Evolutionary conservation across 2,888 invertebrate genomes (phyloP).

Genomic region (Strigamia crassipes): DNA sequence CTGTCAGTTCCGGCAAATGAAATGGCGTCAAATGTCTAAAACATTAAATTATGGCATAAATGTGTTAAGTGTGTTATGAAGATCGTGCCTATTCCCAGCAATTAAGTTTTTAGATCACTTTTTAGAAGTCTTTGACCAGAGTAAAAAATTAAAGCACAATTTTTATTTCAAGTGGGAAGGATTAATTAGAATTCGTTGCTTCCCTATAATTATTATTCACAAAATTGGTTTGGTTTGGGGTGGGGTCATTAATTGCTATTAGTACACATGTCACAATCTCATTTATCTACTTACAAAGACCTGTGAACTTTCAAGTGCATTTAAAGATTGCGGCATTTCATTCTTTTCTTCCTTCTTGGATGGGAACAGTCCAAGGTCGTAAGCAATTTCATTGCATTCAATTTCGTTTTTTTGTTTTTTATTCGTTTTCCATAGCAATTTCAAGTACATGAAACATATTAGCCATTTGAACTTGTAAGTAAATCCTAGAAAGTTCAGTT

Average conservation of each 20-base stretch:
- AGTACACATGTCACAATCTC: not conserved
- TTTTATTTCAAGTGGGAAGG: no score
- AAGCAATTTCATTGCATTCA: not conserved
- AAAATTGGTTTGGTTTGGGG: no score
- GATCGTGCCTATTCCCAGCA: no score
- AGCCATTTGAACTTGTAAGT: not conserved
- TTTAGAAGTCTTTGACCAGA: no score
- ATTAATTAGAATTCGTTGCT: no score
- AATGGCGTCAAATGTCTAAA: conserved; percentile 60
- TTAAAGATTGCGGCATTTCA: not conserved
- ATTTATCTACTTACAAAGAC: not conserved
- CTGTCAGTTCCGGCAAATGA: conserved; percentile 65
- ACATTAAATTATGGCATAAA: conserved; percentile 17
- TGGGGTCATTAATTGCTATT: not conserved
- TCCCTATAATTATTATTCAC: no score
- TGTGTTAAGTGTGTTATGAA: no score
- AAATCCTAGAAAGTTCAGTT: not conserved
- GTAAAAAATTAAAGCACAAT: no score
- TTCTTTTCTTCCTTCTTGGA: not conserved
- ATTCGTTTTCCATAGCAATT: not conserved
- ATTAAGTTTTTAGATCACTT: no score
- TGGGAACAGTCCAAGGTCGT: conserved; percentile 17
- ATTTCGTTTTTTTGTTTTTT: no score
- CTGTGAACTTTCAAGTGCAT: conserved; percentile 2
- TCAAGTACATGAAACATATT: not conserved